A percentile compares a stretch with the other conserved stretches of the same genome.
These are phyloP conservation scores for Acanthoscelides obtectus DNA, from an alignment of 2,888 invertebrate genomes.

Conservation along the genomic window DNA sequence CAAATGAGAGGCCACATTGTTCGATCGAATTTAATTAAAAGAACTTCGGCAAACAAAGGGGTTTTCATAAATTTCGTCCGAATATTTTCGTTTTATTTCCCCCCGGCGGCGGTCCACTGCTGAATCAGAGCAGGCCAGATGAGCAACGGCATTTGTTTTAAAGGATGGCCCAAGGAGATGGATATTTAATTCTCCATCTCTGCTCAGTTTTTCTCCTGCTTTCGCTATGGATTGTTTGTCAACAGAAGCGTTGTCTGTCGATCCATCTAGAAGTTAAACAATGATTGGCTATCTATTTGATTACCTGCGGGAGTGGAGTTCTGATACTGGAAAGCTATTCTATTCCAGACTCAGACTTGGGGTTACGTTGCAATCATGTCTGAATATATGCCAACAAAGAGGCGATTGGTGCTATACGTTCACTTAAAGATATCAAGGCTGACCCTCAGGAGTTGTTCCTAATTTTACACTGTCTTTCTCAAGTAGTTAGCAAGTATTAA, in stretches of 20 bases:
- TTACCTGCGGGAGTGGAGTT: neutral
- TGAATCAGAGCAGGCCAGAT: neutral
- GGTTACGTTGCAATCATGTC: no score
- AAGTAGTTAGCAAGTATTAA: no score
- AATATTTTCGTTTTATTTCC: constrained; percentile 17
- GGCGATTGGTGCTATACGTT: no score
- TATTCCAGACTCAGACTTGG: no score
- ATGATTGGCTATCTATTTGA: neutral
- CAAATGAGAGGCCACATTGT: constrained; percentile 22
- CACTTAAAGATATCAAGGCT: no score
- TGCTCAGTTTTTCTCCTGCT: neutral
- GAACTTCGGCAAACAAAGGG: constrained; percentile 18
- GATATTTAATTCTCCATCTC: neutral
- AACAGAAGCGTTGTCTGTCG: neutral
- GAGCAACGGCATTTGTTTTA: constrained; percentile 1
- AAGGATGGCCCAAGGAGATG: constrained; percentile 3
- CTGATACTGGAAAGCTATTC: no score
- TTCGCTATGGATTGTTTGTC: neutral
- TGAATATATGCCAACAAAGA: no score
- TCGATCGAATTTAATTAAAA: constrained; percentile 23
- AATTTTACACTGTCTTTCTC: no score
- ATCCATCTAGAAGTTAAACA: neutral
- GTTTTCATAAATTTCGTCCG: constrained; percentile 17
- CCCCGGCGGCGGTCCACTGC: constrained; percentile 1
- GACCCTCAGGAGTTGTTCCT: no score